A percentile compares a stretch with the other conserved stretches of the same genome.
Conservation (phyloP, 2,797 vertebrate genomes). For the Peromyscus aztecus region DNA sequence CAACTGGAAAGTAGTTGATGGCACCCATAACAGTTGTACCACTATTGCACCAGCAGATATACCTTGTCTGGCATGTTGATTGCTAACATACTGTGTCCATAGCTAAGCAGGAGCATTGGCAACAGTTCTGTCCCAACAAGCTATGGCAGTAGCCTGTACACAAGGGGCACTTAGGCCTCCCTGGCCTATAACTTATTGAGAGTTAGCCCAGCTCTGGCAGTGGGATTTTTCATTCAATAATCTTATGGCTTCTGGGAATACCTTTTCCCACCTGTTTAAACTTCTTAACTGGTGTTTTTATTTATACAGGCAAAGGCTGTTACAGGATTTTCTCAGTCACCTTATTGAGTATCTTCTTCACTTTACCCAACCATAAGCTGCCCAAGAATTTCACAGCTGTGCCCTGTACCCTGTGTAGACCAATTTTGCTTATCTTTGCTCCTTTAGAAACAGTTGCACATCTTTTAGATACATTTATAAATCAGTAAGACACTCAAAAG, state of each 20-base stretch:
- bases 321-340: not conserved
- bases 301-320: not conserved
- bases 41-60: not conserved
- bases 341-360: not conserved
- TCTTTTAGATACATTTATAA: not conserved
- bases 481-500: not conserved
- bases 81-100: not conserved
- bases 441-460: not conserved
- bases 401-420: not conserved
- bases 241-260: not conserved
- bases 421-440: not conserved
- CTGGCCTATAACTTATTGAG: not conserved
- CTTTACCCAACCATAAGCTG: not conserved
- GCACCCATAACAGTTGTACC: not conserved
- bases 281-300: not conserved
- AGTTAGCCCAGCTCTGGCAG: not conserved
- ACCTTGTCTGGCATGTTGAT: not conserved
- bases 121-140: too few species aligned
- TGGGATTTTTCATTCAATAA: not conserved
- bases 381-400: not conserved
- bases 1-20: not conserved
- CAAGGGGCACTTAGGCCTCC: not conserved
- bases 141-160: too few species aligned
- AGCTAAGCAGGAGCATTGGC: not conserved
- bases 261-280: not conserved